phyloP scores from a whole-genome alignment of 2,797 vertebrate species.

The Etheostoma nigrum region DNA sequence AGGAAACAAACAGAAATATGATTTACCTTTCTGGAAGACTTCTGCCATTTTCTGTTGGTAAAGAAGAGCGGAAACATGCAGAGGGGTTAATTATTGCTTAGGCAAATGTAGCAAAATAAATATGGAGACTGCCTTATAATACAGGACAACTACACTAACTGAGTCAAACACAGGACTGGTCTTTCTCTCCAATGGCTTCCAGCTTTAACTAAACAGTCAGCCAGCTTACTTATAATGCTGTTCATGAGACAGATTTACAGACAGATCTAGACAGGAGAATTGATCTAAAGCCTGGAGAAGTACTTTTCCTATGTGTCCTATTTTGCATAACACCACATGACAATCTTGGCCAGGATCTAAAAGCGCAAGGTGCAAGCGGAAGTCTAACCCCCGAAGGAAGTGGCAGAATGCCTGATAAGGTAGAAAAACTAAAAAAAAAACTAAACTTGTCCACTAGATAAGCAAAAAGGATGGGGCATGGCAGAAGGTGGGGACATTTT shows the following conservation, averaged over 20 bases:
- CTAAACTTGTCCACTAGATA: not conserved
- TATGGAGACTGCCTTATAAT: not conserved
- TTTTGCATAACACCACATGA: not conserved
- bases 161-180: not conserved
- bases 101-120: not conserved
- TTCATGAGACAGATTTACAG: not conserved
- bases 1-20: not conserved
- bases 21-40: conserved; percentile 66
- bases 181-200: not conserved
- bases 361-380: fast-evolving
- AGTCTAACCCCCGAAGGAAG: not conserved
- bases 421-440: not conserved
- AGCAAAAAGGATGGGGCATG: not conserved
- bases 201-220: conserved; percentile 10
- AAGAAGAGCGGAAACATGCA: conserved; percentile 26
- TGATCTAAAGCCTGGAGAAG: not conserved
- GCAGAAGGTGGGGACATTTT: not conserved
- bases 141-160: not conserved
- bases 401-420: not conserved
- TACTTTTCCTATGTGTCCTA: not conserved
- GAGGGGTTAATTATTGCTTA: not conserved
- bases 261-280: no score
- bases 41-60: conserved; percentile 49
- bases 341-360: not conserved
- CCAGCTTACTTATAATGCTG: not conserved